A percentile compares a stretch with the other conserved stretches of the same genome.
These are phyloP conservation scores for Takifugu flavidus DNA, from an alignment of 2,113 vertebrate species.

Conservation along the genomic window DNA sequence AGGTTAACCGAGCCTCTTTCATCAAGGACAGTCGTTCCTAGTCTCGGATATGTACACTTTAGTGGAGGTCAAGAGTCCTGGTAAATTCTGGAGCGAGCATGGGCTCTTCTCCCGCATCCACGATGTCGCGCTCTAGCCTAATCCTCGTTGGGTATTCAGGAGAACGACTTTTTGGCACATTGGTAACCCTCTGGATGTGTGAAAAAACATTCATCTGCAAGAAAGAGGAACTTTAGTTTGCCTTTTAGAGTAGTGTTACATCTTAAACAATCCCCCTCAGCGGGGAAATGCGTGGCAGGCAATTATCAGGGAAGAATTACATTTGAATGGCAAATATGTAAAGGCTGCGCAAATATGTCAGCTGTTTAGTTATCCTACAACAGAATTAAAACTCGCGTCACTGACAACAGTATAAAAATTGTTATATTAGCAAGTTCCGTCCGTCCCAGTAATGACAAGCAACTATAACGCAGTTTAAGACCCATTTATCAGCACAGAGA, in stretches of 20 bases:
- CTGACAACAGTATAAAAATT: too few species aligned
- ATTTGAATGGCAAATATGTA: too few species aligned
- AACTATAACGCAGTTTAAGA: neutral
- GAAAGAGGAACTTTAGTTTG: conserved; percentile 46
- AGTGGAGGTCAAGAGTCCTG: conserved; percentile 48
- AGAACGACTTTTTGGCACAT: conserved; percentile 70
- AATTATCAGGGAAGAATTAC: neutral
- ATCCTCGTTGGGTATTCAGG: conserved; percentile 52
- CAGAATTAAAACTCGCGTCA: too few species aligned
- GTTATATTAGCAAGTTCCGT: neutral
- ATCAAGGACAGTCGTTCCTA: conserved; percentile 50
- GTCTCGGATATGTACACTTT: conserved; percentile 42
- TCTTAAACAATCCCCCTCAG: conserved; percentile 21
- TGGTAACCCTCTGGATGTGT: conserved; percentile 55
- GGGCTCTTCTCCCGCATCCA: conserved; percentile 36
- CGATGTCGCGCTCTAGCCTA: conserved; percentile 34
- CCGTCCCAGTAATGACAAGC: neutral
- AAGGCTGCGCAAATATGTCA: too few species aligned
- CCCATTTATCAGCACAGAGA: neutral
- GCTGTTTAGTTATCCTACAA: too few species aligned
- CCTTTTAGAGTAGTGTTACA: conserved; percentile 30
- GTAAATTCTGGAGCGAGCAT: conserved; percentile 57
- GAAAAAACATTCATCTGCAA: conserved; percentile 68
- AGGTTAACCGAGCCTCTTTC: conserved; percentile 56
- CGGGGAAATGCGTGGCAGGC: neutral